Evolutionary conservation across 2,113 vertebrate species (phyloP).

Genomic region (Microtus pennsylvanicus): DNA sequence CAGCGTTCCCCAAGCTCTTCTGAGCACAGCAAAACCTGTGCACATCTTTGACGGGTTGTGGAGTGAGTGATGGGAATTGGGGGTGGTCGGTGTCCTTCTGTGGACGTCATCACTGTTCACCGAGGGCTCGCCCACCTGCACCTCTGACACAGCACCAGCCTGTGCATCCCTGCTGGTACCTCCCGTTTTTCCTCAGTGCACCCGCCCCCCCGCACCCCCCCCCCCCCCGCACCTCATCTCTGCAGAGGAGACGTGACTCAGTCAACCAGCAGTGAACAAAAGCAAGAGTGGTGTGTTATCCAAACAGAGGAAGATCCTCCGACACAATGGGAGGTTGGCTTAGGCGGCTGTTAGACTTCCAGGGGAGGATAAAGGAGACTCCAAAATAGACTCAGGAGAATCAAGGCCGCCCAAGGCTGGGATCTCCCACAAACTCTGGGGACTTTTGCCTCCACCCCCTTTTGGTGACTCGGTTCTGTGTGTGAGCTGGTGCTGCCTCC

Average conservation of each 20-base stretch:
- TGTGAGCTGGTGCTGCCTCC: no score
- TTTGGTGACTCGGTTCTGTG: rapidly evolving
- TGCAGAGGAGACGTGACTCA: conserved; percentile 45
- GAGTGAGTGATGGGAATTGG: background rate
- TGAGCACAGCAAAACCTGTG: background rate
- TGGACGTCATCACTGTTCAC: background rate
- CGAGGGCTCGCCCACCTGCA: rapidly evolving
- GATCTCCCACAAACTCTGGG: background rate
- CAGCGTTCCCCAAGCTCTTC: background rate
- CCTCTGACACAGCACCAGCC: background rate
- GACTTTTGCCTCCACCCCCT: no score
- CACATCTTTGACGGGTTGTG: background rate
- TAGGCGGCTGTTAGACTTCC: background rate
- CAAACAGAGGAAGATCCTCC: conserved; percentile 48
- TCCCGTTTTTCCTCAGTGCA: rapidly evolving
- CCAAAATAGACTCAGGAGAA: conserved; percentile 48
- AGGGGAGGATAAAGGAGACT: conserved; percentile 20
- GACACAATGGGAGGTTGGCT: conserved; percentile 47
- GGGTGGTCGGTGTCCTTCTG: rapidly evolving
- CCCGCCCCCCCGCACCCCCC: background rate
- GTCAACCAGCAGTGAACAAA: background rate
- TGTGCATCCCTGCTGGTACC: rapidly evolving
- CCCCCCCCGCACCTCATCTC: background rate
- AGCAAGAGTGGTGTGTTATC: conserved; percentile 56
- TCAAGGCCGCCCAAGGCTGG: background rate